phyloP scores from a whole-genome alignment of 2,888 invertebrate genomes.

The Chloroclystis v-ata region DNA sequence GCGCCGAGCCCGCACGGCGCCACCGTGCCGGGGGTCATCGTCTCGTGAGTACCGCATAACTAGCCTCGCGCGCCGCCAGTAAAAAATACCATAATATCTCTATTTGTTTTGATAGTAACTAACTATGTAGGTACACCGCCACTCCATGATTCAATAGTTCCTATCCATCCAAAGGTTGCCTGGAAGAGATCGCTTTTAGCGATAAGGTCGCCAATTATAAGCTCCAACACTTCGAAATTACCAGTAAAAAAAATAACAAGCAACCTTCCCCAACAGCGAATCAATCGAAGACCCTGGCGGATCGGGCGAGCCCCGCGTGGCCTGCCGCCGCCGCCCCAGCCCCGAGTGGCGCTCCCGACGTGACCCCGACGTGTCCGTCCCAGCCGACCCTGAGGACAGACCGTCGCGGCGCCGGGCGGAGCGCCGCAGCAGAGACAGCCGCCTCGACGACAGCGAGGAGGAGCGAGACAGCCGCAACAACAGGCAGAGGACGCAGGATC shows the following conservation, averaged over 20 bases:
- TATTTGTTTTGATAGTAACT: too few species aligned
- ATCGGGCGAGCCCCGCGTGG: constrained; percentile 7
- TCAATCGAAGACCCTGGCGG: constrained; percentile 13
- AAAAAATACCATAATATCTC: too few species aligned
- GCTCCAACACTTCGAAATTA: too few species aligned
- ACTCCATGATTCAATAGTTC: too few species aligned
- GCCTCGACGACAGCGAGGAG: background rate
- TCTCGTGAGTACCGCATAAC: constrained; percentile 48
- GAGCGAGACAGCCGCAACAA: constrained; percentile 1
- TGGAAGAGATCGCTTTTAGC: too few species aligned
- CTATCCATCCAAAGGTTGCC: too few species aligned
- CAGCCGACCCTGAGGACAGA: too few species aligned
- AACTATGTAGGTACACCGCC: too few species aligned
- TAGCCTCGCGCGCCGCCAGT: too few species aligned
- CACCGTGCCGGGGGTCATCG: constrained; percentile 55
- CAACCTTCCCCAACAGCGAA: constrained; percentile 15
- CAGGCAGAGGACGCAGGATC: background rate
- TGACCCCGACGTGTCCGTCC: too few species aligned
- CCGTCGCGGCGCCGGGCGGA: background rate
- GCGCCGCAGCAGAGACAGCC: constrained; percentile 1
- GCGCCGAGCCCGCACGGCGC: constrained; percentile 68
- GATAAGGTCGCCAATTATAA: too few species aligned
- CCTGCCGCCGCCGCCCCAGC: background rate
- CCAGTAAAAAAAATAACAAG: background rate
- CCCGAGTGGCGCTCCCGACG: background rate